Conservation (phyloP, 2,797 vertebrate genomes). For the Phataginus tetradactyla region DNA sequence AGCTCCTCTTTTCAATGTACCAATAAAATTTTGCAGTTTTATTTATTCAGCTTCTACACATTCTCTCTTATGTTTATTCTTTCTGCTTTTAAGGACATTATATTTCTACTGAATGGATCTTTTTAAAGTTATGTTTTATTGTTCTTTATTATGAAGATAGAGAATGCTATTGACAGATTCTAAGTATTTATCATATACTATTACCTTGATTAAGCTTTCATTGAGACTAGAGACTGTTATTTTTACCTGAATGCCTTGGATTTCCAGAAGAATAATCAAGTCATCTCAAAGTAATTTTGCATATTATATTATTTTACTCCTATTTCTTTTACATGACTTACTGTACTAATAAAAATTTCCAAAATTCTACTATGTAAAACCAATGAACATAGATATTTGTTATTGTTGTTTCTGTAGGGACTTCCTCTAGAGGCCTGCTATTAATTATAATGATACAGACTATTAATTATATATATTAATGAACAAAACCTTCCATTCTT, state of each 20-base stretch:
- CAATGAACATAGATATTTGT: not conserved
- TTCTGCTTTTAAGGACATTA: slow-evolving; percentile 7
- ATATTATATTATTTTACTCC: not conserved
- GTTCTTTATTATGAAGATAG: slow-evolving; percentile 27
- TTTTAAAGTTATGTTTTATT: slow-evolving; percentile 27
- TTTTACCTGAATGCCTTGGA: slow-evolving; percentile 32
- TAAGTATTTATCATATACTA: not conserved
- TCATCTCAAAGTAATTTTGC: slow-evolving; percentile 5
- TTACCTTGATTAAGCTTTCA: slow-evolving; percentile 35
- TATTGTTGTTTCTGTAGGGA: not conserved
- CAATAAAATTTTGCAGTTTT: not conserved
- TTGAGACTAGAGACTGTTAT: not conserved
- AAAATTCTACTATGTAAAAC: slow-evolving; percentile 11
- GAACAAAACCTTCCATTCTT: not conserved
- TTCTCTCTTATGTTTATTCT: not conserved
- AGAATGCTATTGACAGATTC: slow-evolving; percentile 10
- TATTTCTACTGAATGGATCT: slow-evolving; percentile 1
- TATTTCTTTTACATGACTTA: slow-evolving; percentile 13
- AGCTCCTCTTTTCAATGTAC: not conserved
- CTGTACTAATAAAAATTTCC: not conserved
- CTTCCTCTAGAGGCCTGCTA: slow-evolving; percentile 35
- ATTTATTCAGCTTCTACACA: not conserved
- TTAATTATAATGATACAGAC: slow-evolving; percentile 16
- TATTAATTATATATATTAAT: slow-evolving; percentile 7
- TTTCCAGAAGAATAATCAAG: slow-evolving; percentile 48